These are phyloP conservation scores for Hermetia illucens DNA, from an alignment of 1,140 invertebrate genomes.

Conservation along the genomic window DNA sequence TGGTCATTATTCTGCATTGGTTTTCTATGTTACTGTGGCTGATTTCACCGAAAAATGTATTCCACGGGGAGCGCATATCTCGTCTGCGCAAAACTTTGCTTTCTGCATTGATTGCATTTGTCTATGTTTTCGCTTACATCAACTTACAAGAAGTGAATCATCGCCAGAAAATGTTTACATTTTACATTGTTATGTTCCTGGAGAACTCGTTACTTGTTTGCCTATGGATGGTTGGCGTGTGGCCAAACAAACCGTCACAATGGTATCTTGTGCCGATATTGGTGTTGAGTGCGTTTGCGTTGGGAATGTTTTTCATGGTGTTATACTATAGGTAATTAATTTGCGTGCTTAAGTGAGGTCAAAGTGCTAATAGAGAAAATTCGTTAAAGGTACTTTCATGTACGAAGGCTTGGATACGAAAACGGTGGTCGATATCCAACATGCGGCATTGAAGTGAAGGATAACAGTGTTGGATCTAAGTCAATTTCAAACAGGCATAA, in stretches of 20 bases:
- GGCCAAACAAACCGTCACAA: slow-evolving; percentile 17
- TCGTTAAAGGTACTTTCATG: slow-evolving; percentile 46
- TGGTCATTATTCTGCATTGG: slow-evolving; percentile 60
- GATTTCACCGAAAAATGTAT: slow-evolving; percentile 68
- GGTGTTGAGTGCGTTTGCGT: slow-evolving; percentile 50
- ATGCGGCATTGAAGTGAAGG: neutral
- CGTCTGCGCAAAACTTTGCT: slow-evolving; percentile 48
- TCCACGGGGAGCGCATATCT: slow-evolving; percentile 62
- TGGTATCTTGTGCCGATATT: slow-evolving; percentile 36
- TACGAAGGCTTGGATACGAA: slow-evolving; percentile 47
- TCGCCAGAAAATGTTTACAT: slow-evolving; percentile 68
- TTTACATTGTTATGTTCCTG: slow-evolving; percentile 82
- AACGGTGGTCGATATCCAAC: slow-evolving; percentile 35
- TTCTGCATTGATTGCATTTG: slow-evolving; percentile 62
- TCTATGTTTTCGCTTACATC: slow-evolving; percentile 83
- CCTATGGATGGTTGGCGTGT: slow-evolving; percentile 49
- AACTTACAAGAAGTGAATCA: slow-evolving; percentile 72
- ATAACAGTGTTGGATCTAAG: neutral
- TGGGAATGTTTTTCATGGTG: slow-evolving; percentile 69
- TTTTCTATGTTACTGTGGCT: slow-evolving; percentile 55
- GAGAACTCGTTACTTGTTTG: slow-evolving; percentile 66
- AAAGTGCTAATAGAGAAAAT: neutral
- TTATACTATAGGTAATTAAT: slow-evolving; percentile 56
- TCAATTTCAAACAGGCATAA: neutral
- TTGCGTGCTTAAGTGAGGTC: neutral